Conservation (phyloP, 2,797 vertebrate species). For the Tamandua tetradactyla region DNA sequence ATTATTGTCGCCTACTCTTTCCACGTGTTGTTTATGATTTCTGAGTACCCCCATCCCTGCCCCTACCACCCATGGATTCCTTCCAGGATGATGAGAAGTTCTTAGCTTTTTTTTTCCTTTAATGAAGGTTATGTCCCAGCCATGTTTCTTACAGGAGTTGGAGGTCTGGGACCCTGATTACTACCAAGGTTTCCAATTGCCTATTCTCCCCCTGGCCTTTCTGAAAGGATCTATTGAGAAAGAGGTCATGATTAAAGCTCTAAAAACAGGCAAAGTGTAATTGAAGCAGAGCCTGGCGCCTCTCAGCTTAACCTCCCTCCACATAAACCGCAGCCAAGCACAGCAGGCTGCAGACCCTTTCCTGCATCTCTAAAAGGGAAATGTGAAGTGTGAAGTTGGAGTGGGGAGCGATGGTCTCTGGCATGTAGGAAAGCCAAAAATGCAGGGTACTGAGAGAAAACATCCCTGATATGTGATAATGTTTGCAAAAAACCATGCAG, state of each 20-base stretch:
- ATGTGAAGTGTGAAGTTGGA: slow-evolving; percentile 25
- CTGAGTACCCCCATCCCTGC: background rate
- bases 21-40: slow-evolving; percentile 77
- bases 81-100: slow-evolving; percentile 40
- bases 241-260: slow-evolving; percentile 83
- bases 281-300: slow-evolving; percentile 77
- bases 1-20: slow-evolving; percentile 85
- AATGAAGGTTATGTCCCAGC: slow-evolving; percentile 67
- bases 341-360: slow-evolving; percentile 38
- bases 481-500: background rate
- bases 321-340: slow-evolving; percentile 55
- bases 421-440: background rate
- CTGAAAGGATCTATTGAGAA: slow-evolving; percentile 79
- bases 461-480: background rate
- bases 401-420: background rate
- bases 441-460: background rate
- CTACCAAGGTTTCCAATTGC: slow-evolving; percentile 82
- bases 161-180: slow-evolving; percentile 76
- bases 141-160: slow-evolving; percentile 71
- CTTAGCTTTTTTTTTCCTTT: slow-evolving; percentile 69
- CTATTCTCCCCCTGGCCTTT: slow-evolving; percentile 65
- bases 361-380: background rate
- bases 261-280: slow-evolving; percentile 77
- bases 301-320: slow-evolving; percentile 63
- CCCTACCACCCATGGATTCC: background rate